Conservation (phyloP, 2,797 vertebrate genomes). For the Phalanger gymnotis region DNA sequence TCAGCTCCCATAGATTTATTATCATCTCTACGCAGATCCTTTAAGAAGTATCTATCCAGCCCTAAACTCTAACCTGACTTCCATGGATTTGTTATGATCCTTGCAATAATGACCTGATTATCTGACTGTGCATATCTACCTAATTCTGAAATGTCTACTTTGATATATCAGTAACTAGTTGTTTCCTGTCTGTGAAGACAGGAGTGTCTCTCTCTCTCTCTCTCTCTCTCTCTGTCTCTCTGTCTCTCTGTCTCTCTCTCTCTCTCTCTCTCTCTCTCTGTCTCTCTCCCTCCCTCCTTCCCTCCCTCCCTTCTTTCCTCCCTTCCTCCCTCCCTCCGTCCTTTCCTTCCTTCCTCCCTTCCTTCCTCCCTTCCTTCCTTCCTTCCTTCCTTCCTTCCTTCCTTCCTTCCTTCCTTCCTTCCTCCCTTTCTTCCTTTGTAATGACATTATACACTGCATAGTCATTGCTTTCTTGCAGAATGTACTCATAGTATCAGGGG, state of each 20-base stretch:
- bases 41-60: background rate
- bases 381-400: too few relatives aligned
- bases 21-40: background rate
- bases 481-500: background rate
- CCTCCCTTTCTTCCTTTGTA: background rate
- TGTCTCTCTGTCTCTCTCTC: too few relatives aligned
- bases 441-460: background rate
- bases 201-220: too few relatives aligned
- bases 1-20: background rate
- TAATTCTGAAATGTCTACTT: background rate
- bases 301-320: background rate
- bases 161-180: background rate
- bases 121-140: background rate
- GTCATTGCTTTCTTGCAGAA: background rate
- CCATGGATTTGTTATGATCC: background rate
- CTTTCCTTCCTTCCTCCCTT: too few relatives aligned
- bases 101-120: background rate
- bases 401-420: too few relatives aligned
- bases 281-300: too few relatives aligned
- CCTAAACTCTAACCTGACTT: background rate
- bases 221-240: too few relatives aligned
- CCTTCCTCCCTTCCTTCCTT: too few relatives aligned
- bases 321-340: too few relatives aligned
- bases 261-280: too few relatives aligned
- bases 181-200: background rate